These are phyloP conservation scores for Phylloscopus whistleri DNA, from an alignment of 2,113 vertebrate species.

Conservation along the genomic window DNA sequence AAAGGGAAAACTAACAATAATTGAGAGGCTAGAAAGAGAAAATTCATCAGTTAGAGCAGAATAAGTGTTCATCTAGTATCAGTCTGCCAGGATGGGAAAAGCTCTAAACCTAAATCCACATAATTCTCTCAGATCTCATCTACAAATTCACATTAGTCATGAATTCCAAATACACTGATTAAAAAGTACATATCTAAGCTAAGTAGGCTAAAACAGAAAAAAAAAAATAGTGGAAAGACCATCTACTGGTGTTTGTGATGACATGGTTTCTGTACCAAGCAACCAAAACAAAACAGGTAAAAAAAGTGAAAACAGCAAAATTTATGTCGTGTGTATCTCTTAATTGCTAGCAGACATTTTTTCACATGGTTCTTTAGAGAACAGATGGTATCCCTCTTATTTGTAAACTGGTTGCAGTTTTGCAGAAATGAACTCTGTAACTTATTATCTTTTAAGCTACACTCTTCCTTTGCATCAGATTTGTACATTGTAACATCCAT, in stretches of 20 bases:
- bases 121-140: constrained; percentile 50
- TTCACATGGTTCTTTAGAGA: background rate
- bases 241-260: background rate
- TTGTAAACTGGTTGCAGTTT: background rate
- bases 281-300: background rate
- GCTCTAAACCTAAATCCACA: constrained; percentile 51
- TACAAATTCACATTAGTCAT: constrained; percentile 36
- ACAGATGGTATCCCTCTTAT: constrained; percentile 36
- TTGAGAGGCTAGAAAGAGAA: background rate
- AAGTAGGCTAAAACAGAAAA: background rate
- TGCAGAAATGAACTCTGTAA: background rate
- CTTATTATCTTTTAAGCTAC: background rate
- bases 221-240: background rate
- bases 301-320: background rate
- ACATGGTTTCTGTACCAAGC: background rate
- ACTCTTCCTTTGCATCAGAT: background rate
- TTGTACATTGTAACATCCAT: background rate
- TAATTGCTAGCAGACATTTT: constrained; percentile 13
- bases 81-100: constrained; percentile 3
- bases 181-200: background rate
- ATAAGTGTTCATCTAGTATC: constrained; percentile 3
- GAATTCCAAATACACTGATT: constrained; percentile 29
- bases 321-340: background rate
- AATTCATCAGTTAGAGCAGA: constrained; percentile 11
- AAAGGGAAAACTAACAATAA: constrained; percentile 15